Evolutionary conservation across 2,113 vertebrate species (phyloP).

Genomic region (Seriola quinqueradiata): DNA sequence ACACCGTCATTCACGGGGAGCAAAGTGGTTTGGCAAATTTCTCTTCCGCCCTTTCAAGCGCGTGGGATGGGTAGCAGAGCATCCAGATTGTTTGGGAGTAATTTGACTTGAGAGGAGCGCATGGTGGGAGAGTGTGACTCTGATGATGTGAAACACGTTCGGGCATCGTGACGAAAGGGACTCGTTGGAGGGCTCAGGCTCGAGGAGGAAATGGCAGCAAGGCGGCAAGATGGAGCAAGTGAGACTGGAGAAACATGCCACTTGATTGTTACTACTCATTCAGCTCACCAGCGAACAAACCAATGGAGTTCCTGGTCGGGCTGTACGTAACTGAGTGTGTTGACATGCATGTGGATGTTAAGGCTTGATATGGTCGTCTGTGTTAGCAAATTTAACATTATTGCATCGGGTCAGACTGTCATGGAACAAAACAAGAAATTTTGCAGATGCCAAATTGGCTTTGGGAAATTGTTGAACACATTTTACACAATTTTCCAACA

Average conservation of each 20-base stretch:
- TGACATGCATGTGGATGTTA: background rate
- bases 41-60: conserved; percentile 32
- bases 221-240: conserved; percentile 10
- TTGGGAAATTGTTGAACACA: background rate
- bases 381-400: background rate
- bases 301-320: background rate
- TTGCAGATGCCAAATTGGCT: background rate
- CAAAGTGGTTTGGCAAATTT: conserved; percentile 37
- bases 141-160: conserved; percentile 49
- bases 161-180: conserved; percentile 56
- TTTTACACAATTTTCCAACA: background rate
- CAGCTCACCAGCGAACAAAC: conserved; percentile 4
- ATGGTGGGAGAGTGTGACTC: conserved; percentile 47
- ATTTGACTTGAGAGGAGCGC: conserved; percentile 57
- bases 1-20: conserved; percentile 30
- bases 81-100: conserved; percentile 60
- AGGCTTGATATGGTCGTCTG: background rate
- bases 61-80: conserved; percentile 35
- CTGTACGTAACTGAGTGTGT: background rate
- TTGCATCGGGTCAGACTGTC: background rate
- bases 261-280: conserved; percentile 34
- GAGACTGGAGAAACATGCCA: conserved; percentile 22
- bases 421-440: background rate
- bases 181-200: conserved; percentile 43
- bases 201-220: conserved; percentile 40